Evolutionary conservation across 2,888 invertebrate genomes (phyloP), one percentile per base, ranked within the genome.

Genomic region (Listrodromus nycthemerus): DNA sequence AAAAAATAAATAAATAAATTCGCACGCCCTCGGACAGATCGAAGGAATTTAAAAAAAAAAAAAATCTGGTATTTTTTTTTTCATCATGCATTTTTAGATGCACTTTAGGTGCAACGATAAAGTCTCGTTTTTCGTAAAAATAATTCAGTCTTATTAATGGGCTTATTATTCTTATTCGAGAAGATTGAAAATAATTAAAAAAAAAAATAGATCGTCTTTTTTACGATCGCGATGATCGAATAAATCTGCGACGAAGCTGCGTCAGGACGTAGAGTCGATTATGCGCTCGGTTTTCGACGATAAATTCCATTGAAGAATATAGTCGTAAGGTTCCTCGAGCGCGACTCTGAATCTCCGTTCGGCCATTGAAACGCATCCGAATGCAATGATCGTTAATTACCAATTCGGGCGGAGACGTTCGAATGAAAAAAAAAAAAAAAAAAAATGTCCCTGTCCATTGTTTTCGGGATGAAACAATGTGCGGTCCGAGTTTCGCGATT

Each of bases 391-490:
- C 71, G 71, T 71, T 58, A 45, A 71, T 71, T 58, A 45, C 58
- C 16, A 27, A 58, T 3, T n/a, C 24, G 19, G 33, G 27, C 10
- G 8, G 41, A 58, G 71, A 58, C 58, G 41, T 71, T 24, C 24
- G 24, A 8, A 27, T 27, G n/a, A 27, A 58, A 58, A 10, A 6
- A 33, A 33, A 33, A 33, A 33, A 33, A 33, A 33, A 2, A 33
- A 13, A 45, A 70, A 21, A 58, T 45, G 41, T 4, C 21, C 33
- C 10, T 21, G 13, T 24, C 58, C 71, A 71, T 71, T 71, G 71
- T 71, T 45, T 58, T 71, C 70, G 52, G 55, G 21, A 55, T 55
- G 24, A 71, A 24, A 71, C 70, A 71, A 55, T 58, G 70, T 37
- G 55, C 1, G 55, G 21, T 55, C 16, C 55, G 24, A 55, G 37